Evolutionary conservation across 2,113 vertebrate species (phyloP).

Genomic region (Kobus ellipsiprymnus): DNA sequence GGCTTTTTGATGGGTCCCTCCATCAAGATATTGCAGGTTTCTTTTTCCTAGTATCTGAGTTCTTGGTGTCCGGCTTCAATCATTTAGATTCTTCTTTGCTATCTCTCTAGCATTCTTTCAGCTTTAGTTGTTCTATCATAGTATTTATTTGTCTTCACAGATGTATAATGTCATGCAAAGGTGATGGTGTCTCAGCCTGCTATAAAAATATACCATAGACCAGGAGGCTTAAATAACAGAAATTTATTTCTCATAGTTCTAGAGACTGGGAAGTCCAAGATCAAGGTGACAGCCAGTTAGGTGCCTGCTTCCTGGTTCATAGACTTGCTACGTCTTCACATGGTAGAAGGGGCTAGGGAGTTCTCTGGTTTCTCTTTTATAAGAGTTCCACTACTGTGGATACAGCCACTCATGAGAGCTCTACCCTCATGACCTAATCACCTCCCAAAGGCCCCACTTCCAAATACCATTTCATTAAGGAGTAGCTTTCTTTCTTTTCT

Average conservation of each 20-base stretch:
- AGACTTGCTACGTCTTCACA: not conserved
- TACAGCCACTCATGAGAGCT: not conserved
- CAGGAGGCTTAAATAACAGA: not conserved
- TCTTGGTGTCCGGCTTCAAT: not conserved
- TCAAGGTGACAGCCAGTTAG: not conserved
- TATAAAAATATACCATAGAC: not conserved
- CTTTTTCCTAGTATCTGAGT: not conserved
- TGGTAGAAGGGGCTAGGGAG: not conserved
- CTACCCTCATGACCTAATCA: not conserved
- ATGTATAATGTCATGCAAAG: not conserved
- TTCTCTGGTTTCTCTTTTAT: not conserved
- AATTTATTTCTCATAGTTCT: not conserved
- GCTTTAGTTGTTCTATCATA: not conserved
- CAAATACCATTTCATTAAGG: not conserved
- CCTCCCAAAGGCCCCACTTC: not conserved
- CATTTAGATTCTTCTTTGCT: not conserved
- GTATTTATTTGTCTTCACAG: not conserved
- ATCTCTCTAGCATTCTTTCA: not conserved
- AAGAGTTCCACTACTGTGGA: not conserved
- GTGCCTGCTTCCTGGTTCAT: not conserved
- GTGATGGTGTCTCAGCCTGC: not conserved
- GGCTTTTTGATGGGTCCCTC: not conserved
- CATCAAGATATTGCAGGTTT: not conserved
- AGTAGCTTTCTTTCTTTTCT: not conserved
- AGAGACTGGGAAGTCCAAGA: not conserved